Conservation (phyloP, 1,140 invertebrate species). For the Habropoda laboriosa region DNA sequence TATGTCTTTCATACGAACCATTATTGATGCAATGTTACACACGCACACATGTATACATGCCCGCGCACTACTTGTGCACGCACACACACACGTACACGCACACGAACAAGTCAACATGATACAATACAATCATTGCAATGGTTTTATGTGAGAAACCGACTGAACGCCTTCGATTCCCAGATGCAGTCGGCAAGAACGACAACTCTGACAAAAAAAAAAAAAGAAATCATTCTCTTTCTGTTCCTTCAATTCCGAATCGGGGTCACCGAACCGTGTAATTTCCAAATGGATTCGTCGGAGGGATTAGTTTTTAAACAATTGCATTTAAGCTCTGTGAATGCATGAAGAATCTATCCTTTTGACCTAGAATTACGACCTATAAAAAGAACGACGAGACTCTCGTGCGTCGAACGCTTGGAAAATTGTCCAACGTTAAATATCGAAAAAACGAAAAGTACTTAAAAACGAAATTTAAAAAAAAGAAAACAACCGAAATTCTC, state of each 20-base stretch:
- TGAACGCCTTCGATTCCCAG: not conserved
- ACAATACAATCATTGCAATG: slow-evolving; percentile 9
- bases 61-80: not conserved
- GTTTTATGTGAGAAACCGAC: slow-evolving; percentile 15
- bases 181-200: not conserved
- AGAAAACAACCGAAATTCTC: not conserved
- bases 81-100: not conserved
- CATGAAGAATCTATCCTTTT: not conserved
- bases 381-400: no score
- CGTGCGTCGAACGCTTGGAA: not conserved
- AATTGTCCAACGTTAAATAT: no score
- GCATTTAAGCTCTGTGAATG: not conserved
- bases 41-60: not conserved
- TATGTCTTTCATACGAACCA: slow-evolving; percentile 18
- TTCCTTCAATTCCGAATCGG: not conserved
- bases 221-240: not conserved
- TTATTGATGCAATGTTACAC: slow-evolving; percentile 2
- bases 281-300: not conserved
- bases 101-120: not conserved
- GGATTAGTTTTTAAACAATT: not conserved
- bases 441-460: not conserved
- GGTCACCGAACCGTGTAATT: not conserved
- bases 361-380: not conserved
- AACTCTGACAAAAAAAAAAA: no score
- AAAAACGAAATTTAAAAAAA: not conserved